Base-by-base conservation (phyloP, 2,797 vertebrate genomes). In the Mionectes olivaceus region DNA sequence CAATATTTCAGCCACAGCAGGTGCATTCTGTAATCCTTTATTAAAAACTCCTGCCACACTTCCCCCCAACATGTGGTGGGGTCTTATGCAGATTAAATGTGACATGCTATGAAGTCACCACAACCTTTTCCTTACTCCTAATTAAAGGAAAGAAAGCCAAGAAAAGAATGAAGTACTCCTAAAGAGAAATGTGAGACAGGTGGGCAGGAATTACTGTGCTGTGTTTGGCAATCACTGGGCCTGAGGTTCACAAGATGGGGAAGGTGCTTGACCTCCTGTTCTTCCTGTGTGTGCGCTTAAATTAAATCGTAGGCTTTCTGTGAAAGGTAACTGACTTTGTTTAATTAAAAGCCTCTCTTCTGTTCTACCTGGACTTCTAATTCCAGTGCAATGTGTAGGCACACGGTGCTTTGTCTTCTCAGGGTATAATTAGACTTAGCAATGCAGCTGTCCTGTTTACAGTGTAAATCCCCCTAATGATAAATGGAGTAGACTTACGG, bases 381-480 rank as follows among this genome's bases (percentile, higher is more conserved):
- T 97, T 98, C 93, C 94, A 94, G 52, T 8, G 63, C 81, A 87
- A 73, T 74, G 88, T 91, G 89, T 93, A 87, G 92, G 96, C 93
- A 92, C 94, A 95, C 50, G 60, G 86, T 97, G 97, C 97, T 97
- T 95, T 97, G 97, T 96, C 95, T 96, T 95, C 96, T 96, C 84
- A 96, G 96, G 93, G 96, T 97, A 79, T 98, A 98, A 98, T 99
- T 98, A 98, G 98, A 98, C 95, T 98, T 97, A 96, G 96, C 97
- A 98, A 98, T 97, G 95, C 97, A 87, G 97, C 95, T 97, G 96
- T 97, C 96, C 97, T 98, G 97, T 98, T 99, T 98, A 98, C 97
- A 97, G 97, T 97, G 97, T 96, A 97, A 98, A 97, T 97, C 94
- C 94, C 89, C 89, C 96, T 97, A 97, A 98, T 96, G 98, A 98